A percentile compares a stretch with the other conserved stretches of the same genome.
Conservation (phyloP, 2,797 vertebrate species). For the Mallotus villosus region DNA sequence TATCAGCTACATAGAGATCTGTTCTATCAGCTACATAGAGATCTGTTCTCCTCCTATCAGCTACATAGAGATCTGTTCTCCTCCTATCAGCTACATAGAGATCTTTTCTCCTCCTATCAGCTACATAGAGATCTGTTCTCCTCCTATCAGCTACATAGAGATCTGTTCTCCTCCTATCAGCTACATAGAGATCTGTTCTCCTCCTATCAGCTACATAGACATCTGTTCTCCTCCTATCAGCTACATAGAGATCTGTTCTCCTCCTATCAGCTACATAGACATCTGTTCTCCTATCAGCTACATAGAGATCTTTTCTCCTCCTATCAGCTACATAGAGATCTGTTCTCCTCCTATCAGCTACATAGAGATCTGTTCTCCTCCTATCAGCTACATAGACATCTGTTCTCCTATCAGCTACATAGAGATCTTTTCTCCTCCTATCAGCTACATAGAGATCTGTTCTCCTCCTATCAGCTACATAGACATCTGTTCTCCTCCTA, state of each 20-base stretch:
- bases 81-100: too few relatives aligned
- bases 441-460: too few relatives aligned
- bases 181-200: constrained; percentile 1
- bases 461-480: too few relatives aligned
- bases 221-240: background rate
- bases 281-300: constrained; percentile 85
- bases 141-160: constrained; percentile 21
- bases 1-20: background rate
- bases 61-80: constrained; percentile 94
- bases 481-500: background rate
- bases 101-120: too few relatives aligned
- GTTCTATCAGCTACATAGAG: too few relatives aligned
- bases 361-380: constrained; percentile 16
- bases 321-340: too few relatives aligned
- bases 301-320: constrained; percentile 93
- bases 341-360: background rate
- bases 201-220: constrained; percentile 78
- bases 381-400: constrained; percentile 89
- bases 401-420: constrained; percentile 86
- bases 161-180: too few relatives aligned
- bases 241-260: constrained; percentile 12
- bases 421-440: too few relatives aligned
- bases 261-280: too few relatives aligned
- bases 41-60: too few relatives aligned
- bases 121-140: too few relatives aligned